Percentiles rank a stretch among this genome's conserved stretches.
Conservation (phyloP, 2,113 vertebrate species). For the Xenopus borealis region DNA sequence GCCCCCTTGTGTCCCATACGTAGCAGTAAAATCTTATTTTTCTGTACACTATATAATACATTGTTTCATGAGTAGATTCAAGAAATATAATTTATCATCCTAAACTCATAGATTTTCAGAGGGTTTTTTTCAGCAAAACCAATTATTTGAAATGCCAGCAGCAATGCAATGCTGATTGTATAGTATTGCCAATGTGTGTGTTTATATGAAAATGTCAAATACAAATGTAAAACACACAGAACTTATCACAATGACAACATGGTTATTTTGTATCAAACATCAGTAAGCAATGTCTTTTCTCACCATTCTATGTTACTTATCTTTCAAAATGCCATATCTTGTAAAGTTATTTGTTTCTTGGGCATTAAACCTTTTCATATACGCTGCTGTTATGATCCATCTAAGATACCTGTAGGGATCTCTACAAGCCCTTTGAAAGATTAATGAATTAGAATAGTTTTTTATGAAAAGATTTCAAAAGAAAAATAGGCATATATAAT, state of each 20-base stretch:
- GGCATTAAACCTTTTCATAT: conserved; percentile 45
- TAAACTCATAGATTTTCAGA: too few species aligned
- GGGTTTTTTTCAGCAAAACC: too few species aligned
- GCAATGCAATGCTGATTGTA: too few species aligned
- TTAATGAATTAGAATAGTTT: conserved; percentile 61
- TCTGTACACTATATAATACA: too few species aligned
- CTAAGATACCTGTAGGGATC: conserved; percentile 59
- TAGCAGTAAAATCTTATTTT: too few species aligned
- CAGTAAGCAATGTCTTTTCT: conserved; percentile 31
- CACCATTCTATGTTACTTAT: background rate
- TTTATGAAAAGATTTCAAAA: conserved; percentile 58
- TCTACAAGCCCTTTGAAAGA: conserved; percentile 60
- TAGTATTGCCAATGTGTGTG: background rate
- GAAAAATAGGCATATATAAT: conserved; percentile 57
- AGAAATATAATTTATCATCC: too few species aligned
- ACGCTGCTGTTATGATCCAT: conserved; percentile 58
- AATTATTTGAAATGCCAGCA: too few species aligned
- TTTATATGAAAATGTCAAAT: conserved; percentile 12
- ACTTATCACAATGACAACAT: background rate
- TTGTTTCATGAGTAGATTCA: too few species aligned
- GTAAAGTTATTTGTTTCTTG: conserved; percentile 43
- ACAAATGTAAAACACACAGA: background rate
- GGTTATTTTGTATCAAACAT: conserved; percentile 5
- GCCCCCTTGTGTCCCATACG: too few species aligned
- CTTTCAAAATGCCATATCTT: conserved; percentile 45